phyloP scores from a whole-genome alignment of 1,140 invertebrate genomes.

The Drusus annulatus region DNA sequence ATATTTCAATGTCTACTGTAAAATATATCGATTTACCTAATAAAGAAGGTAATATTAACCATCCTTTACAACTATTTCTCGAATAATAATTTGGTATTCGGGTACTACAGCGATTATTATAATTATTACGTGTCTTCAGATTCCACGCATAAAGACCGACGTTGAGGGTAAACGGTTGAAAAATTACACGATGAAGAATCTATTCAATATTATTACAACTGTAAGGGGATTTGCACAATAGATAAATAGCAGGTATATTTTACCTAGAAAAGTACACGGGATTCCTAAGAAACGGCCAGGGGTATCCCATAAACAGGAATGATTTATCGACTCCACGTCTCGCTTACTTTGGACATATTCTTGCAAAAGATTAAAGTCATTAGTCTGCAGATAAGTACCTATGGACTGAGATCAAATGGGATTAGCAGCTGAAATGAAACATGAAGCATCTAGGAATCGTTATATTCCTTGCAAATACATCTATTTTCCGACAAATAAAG shows the following conservation, averaged over 20 bases:
- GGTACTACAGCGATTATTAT: conserved; percentile 1
- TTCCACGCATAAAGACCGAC: conserved; percentile 9
- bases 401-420: no score
- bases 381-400: not conserved
- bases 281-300: conserved; percentile 36
- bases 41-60: no score
- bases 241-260: conserved; percentile 40
- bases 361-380: not conserved
- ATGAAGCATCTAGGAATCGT: no score
- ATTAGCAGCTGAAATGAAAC: no score
- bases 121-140: conserved; percentile 6
- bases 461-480: no score
- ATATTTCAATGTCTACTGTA: no score
- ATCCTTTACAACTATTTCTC: no score
- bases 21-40: no score
- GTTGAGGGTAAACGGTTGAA: conserved; percentile 2
- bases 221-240: conserved; percentile 18
- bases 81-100: no score
- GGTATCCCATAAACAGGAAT: conserved; percentile 26
- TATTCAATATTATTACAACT: conserved; percentile 21
- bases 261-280: conserved; percentile 39
- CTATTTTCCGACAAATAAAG: no score
- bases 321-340: conserved; percentile 18
- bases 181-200: conserved; percentile 1
- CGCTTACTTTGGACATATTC: conserved; percentile 22